Base-by-base conservation (phyloP, 2,113 vertebrate species). In the Daboia siamensis region DNA sequence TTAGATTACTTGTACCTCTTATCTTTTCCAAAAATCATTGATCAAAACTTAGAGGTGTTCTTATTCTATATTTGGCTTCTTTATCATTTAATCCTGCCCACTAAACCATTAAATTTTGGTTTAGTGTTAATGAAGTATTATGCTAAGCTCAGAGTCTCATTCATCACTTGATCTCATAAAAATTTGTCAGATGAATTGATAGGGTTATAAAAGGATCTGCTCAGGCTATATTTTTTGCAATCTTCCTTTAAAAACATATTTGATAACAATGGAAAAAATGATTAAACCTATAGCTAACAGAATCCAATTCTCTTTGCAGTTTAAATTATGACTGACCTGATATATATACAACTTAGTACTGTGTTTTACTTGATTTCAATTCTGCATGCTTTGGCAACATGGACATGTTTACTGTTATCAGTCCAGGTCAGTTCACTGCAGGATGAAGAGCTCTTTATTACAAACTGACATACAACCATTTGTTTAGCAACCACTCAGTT, bases 211-310 rank as follows among this genome's bases (percentile, higher is more conserved):
- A 59, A 33, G 29, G 48, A 92, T 69, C 51, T 85, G 92, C 93
- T 61, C 59, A 90, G 90, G 59, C 15, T 85, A 89, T 48, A 86
- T 59, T 56, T 95, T 93, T 90, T 91, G 11, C 2, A 17, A 87
- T 90, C 94, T 87, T 94, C 95, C 92, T 61, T 90, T 59, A 29
- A 89, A 91, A 84, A n/a, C 46, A 48, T 0, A 1, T 26, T 90
- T 52, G 87, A 94, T 84, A 17, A 56, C 4, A 69, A 54, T 59
- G 95, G 93, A 93, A 1, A 93, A 96, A 93, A n/a, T 12, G 33
- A 80, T 92, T 95, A 94, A 64, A 90, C 84, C 1, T 91, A 52
- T 61, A 54, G 33, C 56, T 90, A 92, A 74, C 29, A 93, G 61
- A 93, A 39, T 48, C 21, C 87, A 86, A 88, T 26, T 54, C 46